Evolutionary conservation across 2,113 vertebrate species (phyloP).

Genomic region (Cercocebus atys): DNA sequence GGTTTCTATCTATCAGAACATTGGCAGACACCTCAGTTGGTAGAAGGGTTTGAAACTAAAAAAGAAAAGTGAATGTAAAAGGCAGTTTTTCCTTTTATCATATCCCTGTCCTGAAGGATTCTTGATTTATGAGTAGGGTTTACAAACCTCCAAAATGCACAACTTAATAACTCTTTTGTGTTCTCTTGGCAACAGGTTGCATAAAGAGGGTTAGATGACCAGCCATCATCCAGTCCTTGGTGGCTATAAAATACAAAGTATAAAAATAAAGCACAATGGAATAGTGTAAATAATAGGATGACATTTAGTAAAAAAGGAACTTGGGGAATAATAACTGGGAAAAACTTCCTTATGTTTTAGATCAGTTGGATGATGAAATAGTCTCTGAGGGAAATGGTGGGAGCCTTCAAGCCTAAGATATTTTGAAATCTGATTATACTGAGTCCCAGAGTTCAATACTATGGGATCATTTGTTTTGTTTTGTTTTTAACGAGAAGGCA

Average conservation of each 20-base stretch:
- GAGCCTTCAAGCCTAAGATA: not conserved
- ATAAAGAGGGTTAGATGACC: slow-evolving; percentile 40
- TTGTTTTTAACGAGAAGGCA: not conserved
- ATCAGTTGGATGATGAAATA: slow-evolving; percentile 42
- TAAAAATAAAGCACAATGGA: slow-evolving; percentile 46
- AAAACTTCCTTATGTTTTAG: slow-evolving; percentile 46
- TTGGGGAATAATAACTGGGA: slow-evolving; percentile 57
- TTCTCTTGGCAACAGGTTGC: not conserved
- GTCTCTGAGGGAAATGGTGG: not conserved
- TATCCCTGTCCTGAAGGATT: not conserved
- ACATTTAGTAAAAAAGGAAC: slow-evolving; percentile 20
- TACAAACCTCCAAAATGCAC: not conserved
- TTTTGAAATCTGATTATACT: slow-evolving; percentile 29
- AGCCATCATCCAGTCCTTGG: not conserved
- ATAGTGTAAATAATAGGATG: slow-evolving; percentile 35
- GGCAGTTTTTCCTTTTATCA: not conserved
- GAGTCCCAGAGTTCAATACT: not conserved
- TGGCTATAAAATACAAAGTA: slow-evolving; percentile 40
- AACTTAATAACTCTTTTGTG: not conserved
- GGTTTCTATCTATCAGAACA: not conserved
- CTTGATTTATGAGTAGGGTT: slow-evolving; percentile 21
- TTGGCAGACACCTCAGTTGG: not conserved
- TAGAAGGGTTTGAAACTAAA: not conserved
- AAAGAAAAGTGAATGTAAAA: not conserved
- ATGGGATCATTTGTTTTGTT: not conserved